A percentile compares a stretch with the other conserved stretches of the same genome.
phyloP scores from a whole-genome alignment of 2,888 invertebrate genomes.

The Ceriagrion tenellum region DNA sequence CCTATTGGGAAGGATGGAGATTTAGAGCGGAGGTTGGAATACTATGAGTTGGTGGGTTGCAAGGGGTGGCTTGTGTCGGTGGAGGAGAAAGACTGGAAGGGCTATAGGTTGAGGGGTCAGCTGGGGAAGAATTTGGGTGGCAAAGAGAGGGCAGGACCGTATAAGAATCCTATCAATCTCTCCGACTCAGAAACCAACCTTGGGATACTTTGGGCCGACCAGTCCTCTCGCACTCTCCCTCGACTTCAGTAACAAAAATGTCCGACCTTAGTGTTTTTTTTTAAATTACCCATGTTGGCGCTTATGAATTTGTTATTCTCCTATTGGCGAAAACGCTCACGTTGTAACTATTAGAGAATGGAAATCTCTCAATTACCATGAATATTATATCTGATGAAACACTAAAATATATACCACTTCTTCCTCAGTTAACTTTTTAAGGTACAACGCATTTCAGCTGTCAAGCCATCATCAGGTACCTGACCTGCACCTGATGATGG shows the following conservation, averaged over 20 bases:
- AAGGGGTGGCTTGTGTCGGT: background rate
- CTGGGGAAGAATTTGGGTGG: background rate
- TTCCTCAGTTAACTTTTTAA: no score
- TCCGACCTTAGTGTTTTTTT: background rate
- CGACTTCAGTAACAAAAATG: background rate
- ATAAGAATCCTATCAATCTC: conserved; percentile 2
- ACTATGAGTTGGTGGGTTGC: background rate
- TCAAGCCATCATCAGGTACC: no score
- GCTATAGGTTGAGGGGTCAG: background rate
- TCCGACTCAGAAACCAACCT: background rate
- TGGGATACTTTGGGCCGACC: background rate
- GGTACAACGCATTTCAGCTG: no score
- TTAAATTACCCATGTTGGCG: no score
- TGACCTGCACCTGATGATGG: no score
- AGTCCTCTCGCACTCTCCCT: background rate
- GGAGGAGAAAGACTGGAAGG: background rate
- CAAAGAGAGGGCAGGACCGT: background rate
- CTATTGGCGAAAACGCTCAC: no score
- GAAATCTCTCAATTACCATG: no score
- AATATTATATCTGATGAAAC: no score
- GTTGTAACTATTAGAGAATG: no score
- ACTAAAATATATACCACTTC: no score
- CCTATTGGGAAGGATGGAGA: background rate
- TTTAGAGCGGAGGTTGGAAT: background rate
- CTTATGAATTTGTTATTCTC: no score